Percentiles rank a stretch among this genome's conserved stretches.
These are phyloP conservation scores for Diabrotica virgifera DNA, from an alignment of 1,140 invertebrate genomes.

Conservation along the genomic window DNA sequence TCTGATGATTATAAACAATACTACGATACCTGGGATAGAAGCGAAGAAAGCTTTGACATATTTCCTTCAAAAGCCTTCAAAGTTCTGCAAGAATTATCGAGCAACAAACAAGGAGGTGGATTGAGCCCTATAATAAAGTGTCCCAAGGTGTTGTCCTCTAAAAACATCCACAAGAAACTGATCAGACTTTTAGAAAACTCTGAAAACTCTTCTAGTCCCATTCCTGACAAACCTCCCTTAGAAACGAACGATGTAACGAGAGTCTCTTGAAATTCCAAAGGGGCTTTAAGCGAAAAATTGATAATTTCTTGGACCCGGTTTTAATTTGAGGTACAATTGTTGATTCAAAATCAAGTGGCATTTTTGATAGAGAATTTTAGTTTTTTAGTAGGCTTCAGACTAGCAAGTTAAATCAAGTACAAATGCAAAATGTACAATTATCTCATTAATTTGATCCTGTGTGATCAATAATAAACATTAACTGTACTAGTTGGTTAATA, in stretches of 20 bases:
- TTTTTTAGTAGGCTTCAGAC: conserved; percentile 40
- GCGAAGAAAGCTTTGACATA: conserved; percentile 47
- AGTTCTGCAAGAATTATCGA: conserved; percentile 47
- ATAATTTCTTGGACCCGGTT: conserved; percentile 30
- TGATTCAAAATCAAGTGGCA: conserved; percentile 30
- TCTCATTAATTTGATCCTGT: too few relatives aligned
- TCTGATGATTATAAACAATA: conserved; percentile 56
- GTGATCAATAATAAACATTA: too few relatives aligned
- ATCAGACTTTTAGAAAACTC: conserved; percentile 37
- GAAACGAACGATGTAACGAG: conserved; percentile 39
- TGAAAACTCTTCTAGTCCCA: conserved; percentile 22
- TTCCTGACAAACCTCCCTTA: conserved; percentile 28
- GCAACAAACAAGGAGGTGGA: conserved; percentile 43
- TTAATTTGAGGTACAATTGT: conserved; percentile 33
- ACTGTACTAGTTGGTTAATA: too few relatives aligned
- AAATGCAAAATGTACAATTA: conserved; percentile 6
- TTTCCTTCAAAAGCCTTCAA: conserved; percentile 55
- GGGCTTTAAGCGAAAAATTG: conserved; percentile 32
- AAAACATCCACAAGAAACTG: conserved; percentile 53
- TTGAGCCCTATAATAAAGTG: conserved; percentile 48
- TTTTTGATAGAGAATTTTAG: conserved; percentile 30
- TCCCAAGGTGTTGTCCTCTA: conserved; percentile 56
- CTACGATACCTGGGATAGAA: conserved; percentile 58
- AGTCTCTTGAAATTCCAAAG: conserved; percentile 42
- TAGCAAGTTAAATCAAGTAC: neutral